phyloP scores from a whole-genome alignment of 2,888 invertebrate species.

The Oscheius myriophilus region DNA sequence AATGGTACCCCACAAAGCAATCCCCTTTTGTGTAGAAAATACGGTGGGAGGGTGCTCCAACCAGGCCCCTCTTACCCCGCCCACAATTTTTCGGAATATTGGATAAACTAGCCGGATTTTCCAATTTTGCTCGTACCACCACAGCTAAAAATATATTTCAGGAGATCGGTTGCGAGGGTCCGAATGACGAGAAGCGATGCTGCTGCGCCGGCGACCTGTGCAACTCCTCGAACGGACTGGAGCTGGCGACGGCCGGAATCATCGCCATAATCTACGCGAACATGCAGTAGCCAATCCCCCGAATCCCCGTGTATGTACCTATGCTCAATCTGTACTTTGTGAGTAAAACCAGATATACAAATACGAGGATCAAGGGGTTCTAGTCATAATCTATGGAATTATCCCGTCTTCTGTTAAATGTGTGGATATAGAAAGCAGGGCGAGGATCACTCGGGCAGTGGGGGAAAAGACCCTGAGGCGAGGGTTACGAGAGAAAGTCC shows the following conservation, averaged over 20 bases:
- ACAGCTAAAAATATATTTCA: no score
- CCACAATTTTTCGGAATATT: no score
- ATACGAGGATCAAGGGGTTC: neutral
- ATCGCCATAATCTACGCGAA: slow-evolving; percentile 1
- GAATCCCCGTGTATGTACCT: slow-evolving; percentile 6
- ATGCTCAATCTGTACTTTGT: neutral
- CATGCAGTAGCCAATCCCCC: neutral
- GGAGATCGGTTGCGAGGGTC: slow-evolving; percentile 52
- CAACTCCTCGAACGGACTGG: slow-evolving; percentile 46
- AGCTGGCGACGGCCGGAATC: neutral
- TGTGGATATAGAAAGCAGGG: neutral
- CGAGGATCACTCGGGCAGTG: slow-evolving; percentile 4
- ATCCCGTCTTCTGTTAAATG: slow-evolving; percentile 14
- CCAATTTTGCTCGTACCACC: no score
- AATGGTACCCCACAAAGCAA: no score
- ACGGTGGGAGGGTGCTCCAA: no score
- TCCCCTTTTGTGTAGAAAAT: no score
- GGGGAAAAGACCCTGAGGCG: neutral
- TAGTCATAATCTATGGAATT: neutral
- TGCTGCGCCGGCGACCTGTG: slow-evolving; percentile 55
- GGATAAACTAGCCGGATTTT: no score
- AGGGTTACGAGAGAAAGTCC: slow-evolving; percentile 51
- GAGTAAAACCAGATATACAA: slow-evolving; percentile 11
- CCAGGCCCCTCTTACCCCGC: no score
- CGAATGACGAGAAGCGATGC: slow-evolving; percentile 46